Percentiles rank a stretch among this genome's conserved stretches.
These are phyloP conservation scores for Ploceus nigricollis DNA, from an alignment of 2,113 vertebrate species.

Conservation along the genomic window DNA sequence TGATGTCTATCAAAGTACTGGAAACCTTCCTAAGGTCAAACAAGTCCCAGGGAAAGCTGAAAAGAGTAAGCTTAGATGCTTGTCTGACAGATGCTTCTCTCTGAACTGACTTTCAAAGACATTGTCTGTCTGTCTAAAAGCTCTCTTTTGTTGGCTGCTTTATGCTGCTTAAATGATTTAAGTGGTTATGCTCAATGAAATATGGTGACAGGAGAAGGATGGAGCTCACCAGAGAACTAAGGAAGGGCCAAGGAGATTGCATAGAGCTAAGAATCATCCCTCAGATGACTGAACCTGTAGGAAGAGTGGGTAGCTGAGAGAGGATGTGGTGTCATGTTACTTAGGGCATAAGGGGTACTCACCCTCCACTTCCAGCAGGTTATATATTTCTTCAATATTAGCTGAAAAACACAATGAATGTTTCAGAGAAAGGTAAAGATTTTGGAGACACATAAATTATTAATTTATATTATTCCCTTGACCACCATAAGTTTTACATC, in stretches of 20 bases:
- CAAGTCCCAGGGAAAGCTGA: neutral
- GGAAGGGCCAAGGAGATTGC: neutral
- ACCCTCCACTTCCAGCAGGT: neutral
- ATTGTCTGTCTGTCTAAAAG: neutral
- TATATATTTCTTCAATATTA: neutral
- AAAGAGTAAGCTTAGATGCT: neutral
- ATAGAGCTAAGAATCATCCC: neutral
- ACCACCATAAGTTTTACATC: neutral
- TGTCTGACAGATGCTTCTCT: neutral
- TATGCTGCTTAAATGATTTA: neutral
- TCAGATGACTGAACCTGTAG: neutral
- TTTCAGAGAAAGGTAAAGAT: neutral
- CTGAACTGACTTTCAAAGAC: neutral
- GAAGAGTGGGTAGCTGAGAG: neutral
- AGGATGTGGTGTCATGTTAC: neutral
- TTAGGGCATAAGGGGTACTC: neutral
- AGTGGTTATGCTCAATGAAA: neutral
- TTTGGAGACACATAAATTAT: neutral
- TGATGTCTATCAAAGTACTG: neutral
- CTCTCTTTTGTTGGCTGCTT: neutral
- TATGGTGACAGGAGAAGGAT: neutral
- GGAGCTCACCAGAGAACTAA: neutral
- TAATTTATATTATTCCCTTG: neutral
- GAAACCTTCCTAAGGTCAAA: neutral
- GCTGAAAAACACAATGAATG: neutral